Percentiles rank a stretch among this genome's conserved stretches.
Conservation (phyloP, 2,888 invertebrate genomes). For the Sipha maydis region DNA sequence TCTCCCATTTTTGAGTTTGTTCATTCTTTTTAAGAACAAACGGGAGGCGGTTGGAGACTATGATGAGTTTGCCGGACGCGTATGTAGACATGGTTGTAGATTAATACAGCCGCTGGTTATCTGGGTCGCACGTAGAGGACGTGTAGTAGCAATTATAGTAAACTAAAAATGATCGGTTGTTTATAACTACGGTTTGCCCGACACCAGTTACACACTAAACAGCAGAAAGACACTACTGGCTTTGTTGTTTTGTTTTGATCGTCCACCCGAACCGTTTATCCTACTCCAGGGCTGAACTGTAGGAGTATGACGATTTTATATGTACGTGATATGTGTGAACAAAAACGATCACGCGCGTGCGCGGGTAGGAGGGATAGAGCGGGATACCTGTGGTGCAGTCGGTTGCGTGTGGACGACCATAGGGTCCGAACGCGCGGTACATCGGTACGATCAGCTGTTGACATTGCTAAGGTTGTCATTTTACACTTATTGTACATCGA, state of each 20-base stretch:
- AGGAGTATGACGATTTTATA: background rate
- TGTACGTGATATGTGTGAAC: background rate
- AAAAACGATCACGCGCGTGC: background rate
- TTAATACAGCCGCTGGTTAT: background rate
- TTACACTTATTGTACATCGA: background rate
- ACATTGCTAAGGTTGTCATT: background rate
- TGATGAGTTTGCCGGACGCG: conserved; percentile 79
- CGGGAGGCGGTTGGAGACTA: conserved; percentile 89
- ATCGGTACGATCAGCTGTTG: background rate
- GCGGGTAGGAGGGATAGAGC: background rate
- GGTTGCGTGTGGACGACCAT: background rate
- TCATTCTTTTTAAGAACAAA: conserved; percentile 84
- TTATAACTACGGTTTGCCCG: too few relatives aligned
- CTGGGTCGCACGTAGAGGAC: background rate
- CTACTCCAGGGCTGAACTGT: background rate
- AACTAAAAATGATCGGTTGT: background rate
- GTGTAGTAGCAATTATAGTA: background rate
- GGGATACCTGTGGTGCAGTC: background rate
- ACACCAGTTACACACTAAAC: background rate
- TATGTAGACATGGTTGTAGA: conserved; percentile 32
- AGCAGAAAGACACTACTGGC: too few relatives aligned
- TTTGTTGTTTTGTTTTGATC: background rate
- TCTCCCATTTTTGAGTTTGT: conserved; percentile 76
- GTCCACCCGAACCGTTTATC: background rate
- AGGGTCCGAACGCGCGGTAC: background rate